Evolutionary conservation across 64 coral and sea anemone genomes (phyloP).

Genomic region (Dendronephthya gigantea): DNA sequence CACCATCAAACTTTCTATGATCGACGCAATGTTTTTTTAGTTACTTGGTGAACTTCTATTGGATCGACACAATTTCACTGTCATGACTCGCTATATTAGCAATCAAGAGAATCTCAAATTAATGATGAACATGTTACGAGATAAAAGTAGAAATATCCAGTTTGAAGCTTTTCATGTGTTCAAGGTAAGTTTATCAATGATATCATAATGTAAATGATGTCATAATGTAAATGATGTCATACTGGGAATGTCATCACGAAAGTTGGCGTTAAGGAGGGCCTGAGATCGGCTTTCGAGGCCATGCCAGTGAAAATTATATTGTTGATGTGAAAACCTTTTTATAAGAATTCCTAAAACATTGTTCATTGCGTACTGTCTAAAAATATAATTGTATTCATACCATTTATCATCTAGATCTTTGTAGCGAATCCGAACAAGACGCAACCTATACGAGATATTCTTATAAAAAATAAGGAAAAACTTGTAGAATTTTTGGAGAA

Average conservation of each 20-base stretch:
- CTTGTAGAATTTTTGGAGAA: constrained; percentile 85
- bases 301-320: no score
- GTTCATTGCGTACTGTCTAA: no score
- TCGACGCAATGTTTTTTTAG: constrained; percentile 39
- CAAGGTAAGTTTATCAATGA: constrained; percentile 47
- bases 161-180: constrained; percentile 99
- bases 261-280: no score
- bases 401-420: constrained; percentile 52
- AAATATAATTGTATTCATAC: no score
- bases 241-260: no score
- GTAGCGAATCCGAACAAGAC: constrained; percentile 95
- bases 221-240: no score
- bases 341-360: no score
- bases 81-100: constrained; percentile 94
- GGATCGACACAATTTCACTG: constrained; percentile 91
- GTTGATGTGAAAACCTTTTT: no score
- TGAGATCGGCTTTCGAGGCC: no score
- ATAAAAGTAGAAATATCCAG: constrained; percentile 98
- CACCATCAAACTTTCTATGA: no score
- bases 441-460: constrained; percentile 64
- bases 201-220: no score
- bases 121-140: constrained; percentile 95
- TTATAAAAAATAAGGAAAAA: constrained; percentile 96
- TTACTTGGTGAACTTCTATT: constrained; percentile 86
- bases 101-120: constrained; percentile 92